phyloP scores from a whole-genome alignment of 2,797 vertebrate species.

The Pipistrellus nathusii region DNA sequence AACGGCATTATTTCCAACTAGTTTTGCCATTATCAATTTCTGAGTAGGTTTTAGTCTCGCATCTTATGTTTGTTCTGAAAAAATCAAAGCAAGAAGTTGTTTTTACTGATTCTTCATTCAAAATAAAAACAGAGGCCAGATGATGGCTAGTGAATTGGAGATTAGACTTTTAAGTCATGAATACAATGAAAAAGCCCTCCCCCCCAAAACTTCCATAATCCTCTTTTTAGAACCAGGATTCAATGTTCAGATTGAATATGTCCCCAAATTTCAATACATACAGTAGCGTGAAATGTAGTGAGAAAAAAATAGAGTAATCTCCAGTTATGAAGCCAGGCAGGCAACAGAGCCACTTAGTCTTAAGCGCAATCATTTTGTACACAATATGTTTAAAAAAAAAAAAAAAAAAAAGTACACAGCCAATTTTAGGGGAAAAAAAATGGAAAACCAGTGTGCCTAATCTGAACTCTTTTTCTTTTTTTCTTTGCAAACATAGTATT shows the following conservation, averaged over 20 bases:
- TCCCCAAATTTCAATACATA: neutral
- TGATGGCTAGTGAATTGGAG: neutral
- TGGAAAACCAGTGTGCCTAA: slow-evolving; percentile 69
- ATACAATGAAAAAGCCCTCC: neutral
- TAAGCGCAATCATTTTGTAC: neutral
- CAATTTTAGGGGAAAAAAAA: slow-evolving; percentile 61
- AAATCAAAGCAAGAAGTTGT: neutral
- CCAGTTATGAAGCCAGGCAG: neutral
- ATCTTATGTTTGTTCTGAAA: slow-evolving; percentile 23
- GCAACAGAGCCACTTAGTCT: neutral
- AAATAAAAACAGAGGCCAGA: neutral
- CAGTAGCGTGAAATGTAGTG: neutral
- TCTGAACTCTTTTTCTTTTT: slow-evolving; percentile 72
- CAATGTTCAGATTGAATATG: neutral
- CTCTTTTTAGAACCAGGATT: neutral
- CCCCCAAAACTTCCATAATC: neutral
- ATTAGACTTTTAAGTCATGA: slow-evolving; percentile 40
- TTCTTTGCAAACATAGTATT: slow-evolving; percentile 49
- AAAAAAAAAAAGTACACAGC: neutral
- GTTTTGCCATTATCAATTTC: neutral
- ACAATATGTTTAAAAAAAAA: neutral
- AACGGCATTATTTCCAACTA: neutral
- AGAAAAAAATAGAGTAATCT: neutral
- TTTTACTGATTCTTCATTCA: neutral
- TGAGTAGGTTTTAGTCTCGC: neutral